Evolutionary conservation across 2,888 invertebrate species (phyloP).

Genomic region (Hofmannophila pseudospretella): DNA sequence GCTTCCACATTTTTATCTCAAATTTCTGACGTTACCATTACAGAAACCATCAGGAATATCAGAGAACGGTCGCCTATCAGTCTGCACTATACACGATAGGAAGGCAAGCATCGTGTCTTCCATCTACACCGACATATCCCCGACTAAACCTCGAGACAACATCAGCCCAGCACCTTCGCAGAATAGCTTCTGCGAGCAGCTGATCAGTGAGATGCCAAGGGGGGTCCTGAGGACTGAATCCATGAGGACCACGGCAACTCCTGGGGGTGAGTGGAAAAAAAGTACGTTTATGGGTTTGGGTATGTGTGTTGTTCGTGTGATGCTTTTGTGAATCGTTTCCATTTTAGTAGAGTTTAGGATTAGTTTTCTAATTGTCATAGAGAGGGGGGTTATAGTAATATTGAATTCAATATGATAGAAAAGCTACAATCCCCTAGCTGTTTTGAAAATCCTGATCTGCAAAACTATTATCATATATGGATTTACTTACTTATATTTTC

Average conservation of each 20-base stretch:
- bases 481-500: no score
- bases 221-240: conserved; percentile 56
- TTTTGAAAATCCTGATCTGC: no score
- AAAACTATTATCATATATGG: no score
- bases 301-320: conserved; percentile 1
- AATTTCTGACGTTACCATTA: no score
- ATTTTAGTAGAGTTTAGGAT: no score
- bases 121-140: conserved; percentile 60
- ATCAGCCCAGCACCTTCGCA: conserved; percentile 66
- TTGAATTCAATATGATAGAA: no score
- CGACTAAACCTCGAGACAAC: conserved; percentile 52
- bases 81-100: conserved; percentile 60
- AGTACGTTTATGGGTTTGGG: no score
- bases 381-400: no score
- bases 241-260: conserved; percentile 33
- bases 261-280: conserved; percentile 23
- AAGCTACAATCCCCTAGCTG: no score
- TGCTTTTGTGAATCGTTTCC: no score
- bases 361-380: no score
- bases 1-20: no score
- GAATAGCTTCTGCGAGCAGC: conserved; percentile 57
- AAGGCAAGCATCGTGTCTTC: conserved; percentile 71
- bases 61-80: conserved; percentile 67
- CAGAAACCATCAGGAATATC: conserved; percentile 51
- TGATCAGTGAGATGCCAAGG: conserved; percentile 19